Evolutionary conservation across 1,140 invertebrate species (phyloP).

Genomic region (Drosophila ambigua): DNA sequence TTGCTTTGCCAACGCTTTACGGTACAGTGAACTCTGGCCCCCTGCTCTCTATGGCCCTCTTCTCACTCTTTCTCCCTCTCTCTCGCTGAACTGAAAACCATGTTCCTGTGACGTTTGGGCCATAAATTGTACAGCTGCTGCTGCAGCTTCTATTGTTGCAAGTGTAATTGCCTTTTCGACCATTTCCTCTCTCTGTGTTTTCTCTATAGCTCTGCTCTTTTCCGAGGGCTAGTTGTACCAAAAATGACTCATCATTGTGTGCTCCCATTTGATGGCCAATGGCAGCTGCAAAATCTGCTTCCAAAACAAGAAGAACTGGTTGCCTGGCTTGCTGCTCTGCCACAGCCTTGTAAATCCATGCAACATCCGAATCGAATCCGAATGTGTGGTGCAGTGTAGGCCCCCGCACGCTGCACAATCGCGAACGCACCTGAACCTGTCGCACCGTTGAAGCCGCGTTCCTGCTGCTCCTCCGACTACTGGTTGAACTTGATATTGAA

Average conservation of each 20-base stretch:
- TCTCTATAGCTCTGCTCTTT: constrained; percentile 5
- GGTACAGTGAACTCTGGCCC: constrained; percentile 73
- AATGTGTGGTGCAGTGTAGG: constrained; percentile 3
- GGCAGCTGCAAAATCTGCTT: constrained; percentile 65
- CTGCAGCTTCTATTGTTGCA: constrained; percentile 76
- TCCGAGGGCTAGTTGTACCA: constrained; percentile 38
- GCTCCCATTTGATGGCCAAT: constrained; percentile 42
- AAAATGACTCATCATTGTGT: constrained; percentile 60
- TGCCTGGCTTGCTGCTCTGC: constrained; percentile 38
- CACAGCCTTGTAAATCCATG: constrained; percentile 67
- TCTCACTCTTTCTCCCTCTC: neutral
- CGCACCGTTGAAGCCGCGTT: constrained; percentile 61
- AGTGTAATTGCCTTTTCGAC: constrained; percentile 68
- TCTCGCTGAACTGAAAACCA: constrained; percentile 41
- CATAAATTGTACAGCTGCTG: constrained; percentile 66
- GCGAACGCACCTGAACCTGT: constrained; percentile 52
- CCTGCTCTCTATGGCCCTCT: neutral
- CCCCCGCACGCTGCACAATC: constrained; percentile 54
- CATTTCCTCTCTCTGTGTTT: constrained; percentile 37
- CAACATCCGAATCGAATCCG: constrained; percentile 16
- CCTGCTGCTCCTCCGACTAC: constrained; percentile 40
- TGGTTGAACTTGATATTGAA: constrained; percentile 81
- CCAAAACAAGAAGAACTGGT: constrained; percentile 75
- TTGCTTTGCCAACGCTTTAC: constrained; percentile 67
- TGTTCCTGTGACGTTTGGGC: constrained; percentile 76